phyloP scores from a whole-genome alignment of 2,888 invertebrate species.

The Drepanosiphum platanoidis region DNA sequence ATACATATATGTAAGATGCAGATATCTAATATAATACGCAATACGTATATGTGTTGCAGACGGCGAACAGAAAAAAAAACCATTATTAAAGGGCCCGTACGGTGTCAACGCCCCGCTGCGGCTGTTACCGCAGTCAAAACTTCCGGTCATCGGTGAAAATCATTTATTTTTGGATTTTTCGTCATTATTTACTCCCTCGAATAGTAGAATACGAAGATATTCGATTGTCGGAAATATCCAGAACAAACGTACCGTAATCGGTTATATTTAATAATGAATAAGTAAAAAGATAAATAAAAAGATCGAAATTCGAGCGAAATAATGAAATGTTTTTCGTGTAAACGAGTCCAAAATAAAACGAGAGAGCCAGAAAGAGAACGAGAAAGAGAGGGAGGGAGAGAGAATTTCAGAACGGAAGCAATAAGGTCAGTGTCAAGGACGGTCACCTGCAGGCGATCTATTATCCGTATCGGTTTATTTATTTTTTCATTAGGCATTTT shows the following conservation, averaged over 20 bases:
- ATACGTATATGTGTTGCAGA: neutral
- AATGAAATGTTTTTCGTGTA: slow-evolving; percentile 9
- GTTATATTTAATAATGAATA: too few relatives aligned
- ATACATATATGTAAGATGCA: neutral
- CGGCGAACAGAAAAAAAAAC: neutral
- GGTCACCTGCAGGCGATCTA: slow-evolving; percentile 8
- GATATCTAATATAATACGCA: neutral
- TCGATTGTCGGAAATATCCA: too few relatives aligned
- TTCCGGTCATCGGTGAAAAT: slow-evolving; percentile 11
- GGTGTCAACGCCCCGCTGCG: slow-evolving; percentile 4
- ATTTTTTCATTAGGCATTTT: too few relatives aligned
- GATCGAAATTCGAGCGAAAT: neutral
- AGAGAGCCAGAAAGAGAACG: neutral
- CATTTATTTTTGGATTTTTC: neutral
- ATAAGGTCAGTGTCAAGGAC: slow-evolving; percentile 30
- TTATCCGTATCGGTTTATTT: slow-evolving; percentile 5
- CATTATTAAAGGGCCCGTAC: neutral
- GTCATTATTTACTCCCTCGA: neutral
- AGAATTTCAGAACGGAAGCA: neutral
- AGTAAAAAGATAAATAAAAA: neutral
- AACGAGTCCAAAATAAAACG: neutral
- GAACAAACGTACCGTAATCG: too few relatives aligned
- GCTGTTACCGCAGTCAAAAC: neutral
- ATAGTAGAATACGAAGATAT: neutral
- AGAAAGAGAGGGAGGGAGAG: neutral